phyloP scores from a whole-genome alignment of 2,888 invertebrate genomes.

The Hofmannophila pseudospretella region DNA sequence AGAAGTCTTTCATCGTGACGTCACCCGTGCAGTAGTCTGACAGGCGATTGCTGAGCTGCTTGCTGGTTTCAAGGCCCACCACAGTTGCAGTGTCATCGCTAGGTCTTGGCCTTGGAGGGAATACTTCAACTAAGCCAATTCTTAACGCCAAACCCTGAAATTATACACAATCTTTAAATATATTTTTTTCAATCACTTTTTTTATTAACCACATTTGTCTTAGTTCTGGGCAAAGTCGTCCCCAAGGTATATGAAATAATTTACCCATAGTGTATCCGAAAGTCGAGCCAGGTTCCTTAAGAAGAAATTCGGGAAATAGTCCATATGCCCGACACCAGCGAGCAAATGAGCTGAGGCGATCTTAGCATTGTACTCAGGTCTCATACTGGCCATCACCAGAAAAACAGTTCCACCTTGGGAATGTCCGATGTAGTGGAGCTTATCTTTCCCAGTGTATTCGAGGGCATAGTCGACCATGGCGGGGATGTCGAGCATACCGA shows the following conservation, averaged over 20 bases:
- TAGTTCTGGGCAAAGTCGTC: too few relatives aligned
- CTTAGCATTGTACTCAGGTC: conserved; percentile 20
- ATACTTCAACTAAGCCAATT: conserved; percentile 46
- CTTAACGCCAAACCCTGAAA: too few relatives aligned
- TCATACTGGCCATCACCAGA: conserved; percentile 16
- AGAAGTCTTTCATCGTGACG: conserved; percentile 20
- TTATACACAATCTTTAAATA: too few relatives aligned
- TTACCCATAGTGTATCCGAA: conserved; percentile 13
- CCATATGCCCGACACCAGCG: conserved; percentile 20
- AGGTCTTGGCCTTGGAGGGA: too few relatives aligned
- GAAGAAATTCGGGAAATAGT: conserved; percentile 15
- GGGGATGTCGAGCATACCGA: conserved; percentile 20
- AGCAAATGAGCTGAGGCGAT: conserved; percentile 19
- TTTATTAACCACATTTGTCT: too few relatives aligned
- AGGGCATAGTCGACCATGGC: conserved; percentile 17
- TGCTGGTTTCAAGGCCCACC: too few relatives aligned
- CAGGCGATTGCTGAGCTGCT: too few relatives aligned
- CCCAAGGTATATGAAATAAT: too few relatives aligned
- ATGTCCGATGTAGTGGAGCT: conserved; percentile 26
- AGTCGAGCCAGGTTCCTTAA: conserved; percentile 8
- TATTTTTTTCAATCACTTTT: too few relatives aligned
- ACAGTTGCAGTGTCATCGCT: too few relatives aligned
- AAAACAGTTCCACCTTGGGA: conserved; percentile 22
- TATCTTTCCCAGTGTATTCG: conserved; percentile 12
- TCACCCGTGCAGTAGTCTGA: conserved; percentile 28